These are phyloP conservation scores for Temnothorax nylanderi DNA, from an alignment of 1,140 invertebrate genomes.

Conservation along the genomic window DNA sequence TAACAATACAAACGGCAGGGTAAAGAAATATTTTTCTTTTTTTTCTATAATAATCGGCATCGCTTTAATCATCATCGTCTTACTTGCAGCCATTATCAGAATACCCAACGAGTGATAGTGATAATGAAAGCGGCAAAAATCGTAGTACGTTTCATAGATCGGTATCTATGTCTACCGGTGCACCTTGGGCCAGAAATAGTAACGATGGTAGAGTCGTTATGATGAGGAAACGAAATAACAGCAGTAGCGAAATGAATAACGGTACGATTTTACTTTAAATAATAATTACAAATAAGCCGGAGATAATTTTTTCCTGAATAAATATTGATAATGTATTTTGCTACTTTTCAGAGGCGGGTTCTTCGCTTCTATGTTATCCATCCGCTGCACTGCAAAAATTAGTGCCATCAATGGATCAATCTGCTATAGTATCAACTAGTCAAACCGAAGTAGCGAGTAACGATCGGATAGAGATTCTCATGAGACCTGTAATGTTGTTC, in stretches of 20 bases:
- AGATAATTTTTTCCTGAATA: neutral
- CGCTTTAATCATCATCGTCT: neutral
- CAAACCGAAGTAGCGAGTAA: slow-evolving; percentile 80
- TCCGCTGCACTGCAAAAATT: slow-evolving; percentile 92
- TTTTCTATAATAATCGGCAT: slow-evolving; percentile 13
- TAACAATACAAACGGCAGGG: slow-evolving; percentile 79
- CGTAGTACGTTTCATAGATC: slow-evolving; percentile 88
- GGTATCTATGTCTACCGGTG: slow-evolving; percentile 89
- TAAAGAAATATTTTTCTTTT: slow-evolving; percentile 69
- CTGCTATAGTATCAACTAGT: slow-evolving; percentile 84
- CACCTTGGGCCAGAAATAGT: slow-evolving; percentile 87
- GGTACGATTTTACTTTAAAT: slow-evolving; percentile 46
- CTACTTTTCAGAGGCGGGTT: slow-evolving; percentile 87
- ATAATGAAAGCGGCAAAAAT: slow-evolving; percentile 86
- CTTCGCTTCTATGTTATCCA: slow-evolving; percentile 93
- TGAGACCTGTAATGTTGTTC: slow-evolving; percentile 93
- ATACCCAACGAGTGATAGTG: slow-evolving; percentile 86
- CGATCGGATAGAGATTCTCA: slow-evolving; percentile 85
- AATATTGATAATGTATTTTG: neutral
- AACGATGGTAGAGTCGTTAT: slow-evolving; percentile 88
- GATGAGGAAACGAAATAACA: slow-evolving; percentile 90
- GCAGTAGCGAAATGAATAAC: slow-evolving; percentile 88
- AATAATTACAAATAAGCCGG: neutral
- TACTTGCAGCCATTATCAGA: slow-evolving; percentile 87
- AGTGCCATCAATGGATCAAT: slow-evolving; percentile 88